Evolutionary conservation across 2,888 invertebrate genomes (phyloP).

Genomic region (Rhagonycha fulva): DNA sequence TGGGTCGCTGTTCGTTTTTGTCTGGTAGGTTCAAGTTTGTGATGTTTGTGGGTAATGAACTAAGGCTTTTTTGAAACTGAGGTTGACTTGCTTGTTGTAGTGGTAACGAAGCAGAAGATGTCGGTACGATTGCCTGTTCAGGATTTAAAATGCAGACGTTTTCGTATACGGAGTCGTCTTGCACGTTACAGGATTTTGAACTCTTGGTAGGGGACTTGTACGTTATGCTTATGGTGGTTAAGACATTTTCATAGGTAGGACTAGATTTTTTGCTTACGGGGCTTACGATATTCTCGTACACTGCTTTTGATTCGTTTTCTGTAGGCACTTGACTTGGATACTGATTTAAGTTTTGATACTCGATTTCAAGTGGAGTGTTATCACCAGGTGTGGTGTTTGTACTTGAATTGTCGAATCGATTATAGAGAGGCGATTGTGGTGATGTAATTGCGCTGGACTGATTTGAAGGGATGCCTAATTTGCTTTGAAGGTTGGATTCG

Average conservation of each 20-base stretch:
- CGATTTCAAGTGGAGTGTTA: conserved; percentile 56
- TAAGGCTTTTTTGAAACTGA: conserved; percentile 37
- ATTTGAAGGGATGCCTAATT: conserved; percentile 38
- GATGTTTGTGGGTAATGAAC: conserved; percentile 12
- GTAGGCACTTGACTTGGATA: conserved; percentile 42
- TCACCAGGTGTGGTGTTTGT: conserved; percentile 47
- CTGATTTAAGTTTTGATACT: conserved; percentile 59
- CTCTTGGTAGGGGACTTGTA: conserved; percentile 67
- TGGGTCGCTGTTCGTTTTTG: conserved; percentile 44
- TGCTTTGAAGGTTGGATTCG: conserved; percentile 45
- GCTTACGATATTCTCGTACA: conserved; percentile 23
- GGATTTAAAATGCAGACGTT: conserved; percentile 61
- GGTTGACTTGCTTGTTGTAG: conserved; percentile 64
- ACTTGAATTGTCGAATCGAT: conserved; percentile 48
- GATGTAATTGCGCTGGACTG: conserved; percentile 43
- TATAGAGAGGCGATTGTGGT: conserved; percentile 51
- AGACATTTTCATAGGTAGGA: conserved; percentile 59
- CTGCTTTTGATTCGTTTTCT: conserved; percentile 1
- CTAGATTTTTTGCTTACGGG: conserved; percentile 45
- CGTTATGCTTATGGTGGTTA: conserved; percentile 74
- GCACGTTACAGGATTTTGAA: conserved; percentile 39
- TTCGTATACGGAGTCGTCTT: conserved; percentile 59
- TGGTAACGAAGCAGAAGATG: conserved; percentile 61
- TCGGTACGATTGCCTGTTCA: conserved; percentile 60
- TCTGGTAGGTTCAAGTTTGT: background rate